phyloP scores from a whole-genome alignment of 2,797 vertebrate genomes.

The Ptychobarbus kaznakovi region DNA sequence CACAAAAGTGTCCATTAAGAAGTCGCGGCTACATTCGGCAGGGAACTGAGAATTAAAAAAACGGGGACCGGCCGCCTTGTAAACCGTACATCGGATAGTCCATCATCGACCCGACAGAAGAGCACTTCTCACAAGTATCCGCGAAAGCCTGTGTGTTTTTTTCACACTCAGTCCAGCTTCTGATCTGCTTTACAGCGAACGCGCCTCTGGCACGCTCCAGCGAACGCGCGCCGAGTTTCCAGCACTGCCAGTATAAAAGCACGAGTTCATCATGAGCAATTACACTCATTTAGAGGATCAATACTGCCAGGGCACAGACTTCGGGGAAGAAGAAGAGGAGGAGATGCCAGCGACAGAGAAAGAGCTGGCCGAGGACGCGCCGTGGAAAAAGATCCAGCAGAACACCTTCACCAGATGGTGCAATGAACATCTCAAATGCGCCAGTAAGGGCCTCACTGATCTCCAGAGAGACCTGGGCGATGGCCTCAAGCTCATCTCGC shows the following conservation, averaged over 20 bases:
- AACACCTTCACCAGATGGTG: slow-evolving; percentile 98
- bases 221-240: slow-evolving; percentile 63
- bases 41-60: slow-evolving; percentile 73
- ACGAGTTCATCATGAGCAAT: slow-evolving; percentile 82
- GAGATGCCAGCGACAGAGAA: slow-evolving; percentile 96
- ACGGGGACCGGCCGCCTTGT: slow-evolving; percentile 60
- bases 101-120: slow-evolving; percentile 70
- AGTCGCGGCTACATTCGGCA: slow-evolving; percentile 68
- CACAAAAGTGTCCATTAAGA: slow-evolving; percentile 62
- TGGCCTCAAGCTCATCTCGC: slow-evolving; percentile 90
- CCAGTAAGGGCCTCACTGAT: slow-evolving; percentile 88
- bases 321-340: slow-evolving; percentile 83
- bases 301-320: slow-evolving; percentile 79
- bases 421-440: slow-evolving; percentile 95
- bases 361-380: slow-evolving; percentile 94
- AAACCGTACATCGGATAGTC: slow-evolving; percentile 71
- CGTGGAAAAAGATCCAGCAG: slow-evolving; percentile 99
- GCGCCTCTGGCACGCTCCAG: slow-evolving; percentile 63
- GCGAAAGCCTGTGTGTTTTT: slow-evolving; percentile 66
- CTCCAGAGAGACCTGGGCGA: slow-evolving; percentile 91
- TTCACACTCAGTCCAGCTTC: slow-evolving; percentile 62
- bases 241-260: slow-evolving; percentile 59
- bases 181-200: slow-evolving; percentile 64
- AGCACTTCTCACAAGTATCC: slow-evolving; percentile 69
- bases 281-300: slow-evolving; percentile 82